Percentiles rank a stretch among this genome's conserved stretches.
Conservation (phyloP, 2,797 vertebrate species). For the Gambelia wislizenii region DNA sequence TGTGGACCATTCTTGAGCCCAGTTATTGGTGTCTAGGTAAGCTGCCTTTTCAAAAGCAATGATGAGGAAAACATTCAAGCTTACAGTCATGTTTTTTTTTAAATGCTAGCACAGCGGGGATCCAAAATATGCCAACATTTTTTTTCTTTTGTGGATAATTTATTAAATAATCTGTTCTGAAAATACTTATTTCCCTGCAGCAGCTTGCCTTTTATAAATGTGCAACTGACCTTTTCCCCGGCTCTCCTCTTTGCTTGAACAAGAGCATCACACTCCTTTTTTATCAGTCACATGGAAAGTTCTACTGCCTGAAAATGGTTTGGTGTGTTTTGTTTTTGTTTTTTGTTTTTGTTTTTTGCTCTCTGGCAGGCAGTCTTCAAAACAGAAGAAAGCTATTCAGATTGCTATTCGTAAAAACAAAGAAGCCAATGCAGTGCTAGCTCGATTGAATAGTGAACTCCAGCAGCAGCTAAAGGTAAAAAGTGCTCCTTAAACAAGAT, state of each 20-base stretch:
- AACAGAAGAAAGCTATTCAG: constrained; percentile 94
- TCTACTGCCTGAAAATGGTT: constrained; percentile 60
- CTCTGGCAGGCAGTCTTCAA: constrained; percentile 85
- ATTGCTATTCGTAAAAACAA: constrained; percentile 95
- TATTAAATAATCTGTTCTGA: constrained; percentile 49
- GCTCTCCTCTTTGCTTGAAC: neutral
- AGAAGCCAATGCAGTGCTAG: constrained; percentile 93
- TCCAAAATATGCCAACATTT: neutral
- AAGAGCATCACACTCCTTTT: neutral
- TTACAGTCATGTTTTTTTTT: constrained; percentile 61
- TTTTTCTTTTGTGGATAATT: neutral
- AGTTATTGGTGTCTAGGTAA: neutral
- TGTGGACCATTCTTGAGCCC: neutral
- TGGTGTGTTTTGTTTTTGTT: too few species aligned
- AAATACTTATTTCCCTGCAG: constrained; percentile 46
- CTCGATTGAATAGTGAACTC: constrained; percentile 94
- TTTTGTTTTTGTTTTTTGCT: constrained; percentile 68
- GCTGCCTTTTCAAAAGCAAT: neutral
- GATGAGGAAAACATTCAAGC: constrained; percentile 31
- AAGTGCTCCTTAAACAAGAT: neutral
- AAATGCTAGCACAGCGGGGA: constrained; percentile 19
- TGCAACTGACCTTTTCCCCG: constrained; percentile 31
- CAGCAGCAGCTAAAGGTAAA: constrained; percentile 97
- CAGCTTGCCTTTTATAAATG: constrained; percentile 47
- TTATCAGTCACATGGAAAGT: constrained; percentile 29